Evolutionary conservation across 35 echinoderm and acorn worm species (phyloP).

Genomic region (Acanthaster planci): DNA sequence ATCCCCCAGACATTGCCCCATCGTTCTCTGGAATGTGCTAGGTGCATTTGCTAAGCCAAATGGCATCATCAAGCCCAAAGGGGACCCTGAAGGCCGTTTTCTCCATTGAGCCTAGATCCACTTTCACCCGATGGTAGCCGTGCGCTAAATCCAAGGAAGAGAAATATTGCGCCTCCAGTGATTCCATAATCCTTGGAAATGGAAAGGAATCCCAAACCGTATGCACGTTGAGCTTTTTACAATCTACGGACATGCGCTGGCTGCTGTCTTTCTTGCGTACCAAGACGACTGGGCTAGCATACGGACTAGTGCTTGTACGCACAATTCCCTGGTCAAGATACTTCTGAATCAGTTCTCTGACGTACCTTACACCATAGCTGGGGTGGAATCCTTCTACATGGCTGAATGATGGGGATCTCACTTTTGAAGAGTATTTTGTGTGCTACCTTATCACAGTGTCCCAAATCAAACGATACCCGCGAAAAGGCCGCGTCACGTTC

Average conservation of each 20-base stretch:
- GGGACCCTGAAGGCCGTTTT: constrained; percentile 64
- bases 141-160: constrained; percentile 69
- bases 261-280: constrained; percentile 56
- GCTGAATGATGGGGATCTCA: neutral
- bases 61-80: constrained; percentile 38
- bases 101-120: constrained; percentile 39
- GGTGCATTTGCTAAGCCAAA: constrained; percentile 71
- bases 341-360: constrained; percentile 23
- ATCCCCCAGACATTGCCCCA: constrained; percentile 60
- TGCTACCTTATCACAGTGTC: neutral
- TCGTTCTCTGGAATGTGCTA: constrained; percentile 51
- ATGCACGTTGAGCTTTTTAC: constrained; percentile 15
- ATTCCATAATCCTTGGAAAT: too few species aligned
- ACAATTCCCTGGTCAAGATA: constrained; percentile 32
- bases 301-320: constrained; percentile 37
- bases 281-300: constrained; percentile 46
- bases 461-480: neutral
- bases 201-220: constrained; percentile 32
- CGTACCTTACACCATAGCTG: neutral
- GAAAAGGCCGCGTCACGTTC: constrained; percentile 19
- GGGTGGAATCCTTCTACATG: constrained; percentile 20
- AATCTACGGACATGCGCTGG: constrained; percentile 48
- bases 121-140: constrained; percentile 62
- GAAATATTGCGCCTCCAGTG: constrained; percentile 64
- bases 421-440: constrained; percentile 22